phyloP scores from a whole-genome alignment of 2,797 vertebrate species.

The Platalea minor region DNA sequence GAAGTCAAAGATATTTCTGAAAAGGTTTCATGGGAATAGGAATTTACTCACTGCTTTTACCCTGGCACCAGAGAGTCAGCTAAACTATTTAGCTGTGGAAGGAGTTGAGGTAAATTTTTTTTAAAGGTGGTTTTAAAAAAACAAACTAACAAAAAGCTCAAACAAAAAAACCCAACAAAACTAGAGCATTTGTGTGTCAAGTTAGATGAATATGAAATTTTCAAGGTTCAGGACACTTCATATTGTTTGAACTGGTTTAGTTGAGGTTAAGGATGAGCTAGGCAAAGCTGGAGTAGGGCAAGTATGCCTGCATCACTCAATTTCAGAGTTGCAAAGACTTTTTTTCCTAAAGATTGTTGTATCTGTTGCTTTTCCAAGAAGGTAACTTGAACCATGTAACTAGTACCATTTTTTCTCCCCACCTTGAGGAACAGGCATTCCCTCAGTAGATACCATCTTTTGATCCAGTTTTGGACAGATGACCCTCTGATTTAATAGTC shows the following conservation, averaged over 20 bases:
- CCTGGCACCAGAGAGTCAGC: not conserved
- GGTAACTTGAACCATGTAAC: not conserved
- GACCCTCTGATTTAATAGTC: not conserved
- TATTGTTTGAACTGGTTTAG: not conserved
- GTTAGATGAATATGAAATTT: not conserved
- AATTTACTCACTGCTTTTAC: not conserved
- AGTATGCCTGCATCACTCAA: not conserved
- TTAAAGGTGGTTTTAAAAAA: too few species aligned
- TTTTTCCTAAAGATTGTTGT: not conserved
- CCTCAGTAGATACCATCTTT: not conserved
- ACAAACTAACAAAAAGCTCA: too few species aligned
- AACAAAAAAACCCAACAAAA: not conserved
- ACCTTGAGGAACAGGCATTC: accelerated
- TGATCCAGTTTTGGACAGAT: not conserved
- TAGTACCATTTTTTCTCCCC: not conserved
- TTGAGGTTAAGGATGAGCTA: not conserved
- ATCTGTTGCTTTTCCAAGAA: not conserved
- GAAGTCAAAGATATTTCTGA: not conserved
- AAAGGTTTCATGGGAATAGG: not conserved
- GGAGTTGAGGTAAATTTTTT: not conserved
- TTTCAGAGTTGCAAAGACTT: not conserved
- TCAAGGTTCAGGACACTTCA: not conserved
- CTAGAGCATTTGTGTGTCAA: not conserved
- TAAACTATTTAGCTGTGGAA: not conserved
- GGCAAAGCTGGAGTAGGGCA: not conserved